Evolutionary conservation across 2,888 invertebrate species (phyloP).

Genomic region (Zhengitettix transpicula): DNA sequence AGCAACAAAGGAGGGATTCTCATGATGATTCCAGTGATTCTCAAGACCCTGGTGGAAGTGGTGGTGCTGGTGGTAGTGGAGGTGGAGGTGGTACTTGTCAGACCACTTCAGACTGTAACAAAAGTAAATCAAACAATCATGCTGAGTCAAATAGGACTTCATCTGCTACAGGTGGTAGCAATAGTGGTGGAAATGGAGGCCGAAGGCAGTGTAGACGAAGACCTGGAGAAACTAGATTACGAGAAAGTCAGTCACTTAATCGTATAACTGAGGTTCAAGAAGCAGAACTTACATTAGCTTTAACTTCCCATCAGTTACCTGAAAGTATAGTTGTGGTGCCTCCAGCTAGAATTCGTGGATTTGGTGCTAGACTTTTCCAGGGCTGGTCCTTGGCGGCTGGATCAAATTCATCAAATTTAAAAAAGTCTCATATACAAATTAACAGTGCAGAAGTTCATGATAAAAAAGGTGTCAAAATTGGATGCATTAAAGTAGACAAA

Average conservation of each 20-base stretch:
- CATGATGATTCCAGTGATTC: slow-evolving; percentile 77
- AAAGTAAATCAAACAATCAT: slow-evolving; percentile 11
- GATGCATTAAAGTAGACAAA: neutral
- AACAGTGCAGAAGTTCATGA: neutral
- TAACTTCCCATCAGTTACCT: slow-evolving; percentile 6
- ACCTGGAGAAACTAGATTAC: slow-evolving; percentile 45
- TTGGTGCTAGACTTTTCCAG: slow-evolving; percentile 34
- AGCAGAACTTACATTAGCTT: slow-evolving; percentile 27
- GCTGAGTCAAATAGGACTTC: slow-evolving; percentile 9
- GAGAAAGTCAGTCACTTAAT: slow-evolving; percentile 72
- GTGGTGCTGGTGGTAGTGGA: slow-evolving; percentile 24
- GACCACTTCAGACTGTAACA: slow-evolving; percentile 3
- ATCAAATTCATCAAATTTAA: slow-evolving; percentile 1
- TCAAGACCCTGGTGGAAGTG: slow-evolving; percentile 46
- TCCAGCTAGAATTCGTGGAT: slow-evolving; percentile 30
- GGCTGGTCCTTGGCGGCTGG: slow-evolving; percentile 22
- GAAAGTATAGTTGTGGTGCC: slow-evolving; percentile 12
- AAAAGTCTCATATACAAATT: neutral
- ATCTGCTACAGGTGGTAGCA: slow-evolving; percentile 15
- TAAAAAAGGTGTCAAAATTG: neutral
- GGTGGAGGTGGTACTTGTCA: slow-evolving; percentile 4
- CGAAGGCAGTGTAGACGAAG: slow-evolving; percentile 29
- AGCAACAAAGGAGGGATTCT: slow-evolving; percentile 50
- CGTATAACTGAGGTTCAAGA: slow-evolving; percentile 76
- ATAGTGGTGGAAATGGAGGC: slow-evolving; percentile 17